Evolutionary conservation across 2,113 vertebrate genomes (phyloP), one percentile per base, ranked within the genome.

Genomic region (Oriolus oriolus): DNA sequence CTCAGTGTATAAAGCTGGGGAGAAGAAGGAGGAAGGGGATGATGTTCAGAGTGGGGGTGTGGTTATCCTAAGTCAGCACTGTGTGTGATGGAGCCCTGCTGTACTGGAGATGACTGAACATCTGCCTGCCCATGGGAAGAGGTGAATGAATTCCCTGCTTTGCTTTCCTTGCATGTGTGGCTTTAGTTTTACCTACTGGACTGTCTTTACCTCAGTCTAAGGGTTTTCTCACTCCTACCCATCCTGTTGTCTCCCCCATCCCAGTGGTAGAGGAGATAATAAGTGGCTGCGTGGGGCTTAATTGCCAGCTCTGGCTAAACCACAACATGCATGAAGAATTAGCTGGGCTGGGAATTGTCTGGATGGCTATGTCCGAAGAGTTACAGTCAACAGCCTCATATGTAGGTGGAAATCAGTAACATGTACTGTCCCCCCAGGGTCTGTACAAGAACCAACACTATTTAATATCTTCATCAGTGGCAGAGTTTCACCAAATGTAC

Each of bases 271-370:
- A 47, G 44, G 44, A 89, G 19, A 22, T 7, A 42, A 15, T 11
- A 2, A 27, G 3, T 31, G 31, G 9, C 7, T 17, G 2, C 0
- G 0, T 42, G 31, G 17, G 52, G 11, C 16, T 56, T 16, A 49
- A 64, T 31, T 54, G 9, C 10, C 0, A 0, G 2, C 17, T 64
- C 14, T 80, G 35, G 21, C 23, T 31, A 37, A n/a, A 57, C 8
- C 26, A 37, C 22, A 37, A 11, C 13, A 37, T 23, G 9, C 21
- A 39, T 23, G 41, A 59, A 23, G 20, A 27, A 1, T 50, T 30
- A 59, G 4, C 33, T 73, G 8, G 16, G 10, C n/a, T 42, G 50
- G 42, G 39, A 78, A 16, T 45, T 61, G 35, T 7, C 31, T 31
- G 7, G 5, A n/a, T 26, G 30, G 16, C 65, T 53, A 16, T 1